Percentiles rank a stretch among this genome's conserved stretches.
Conservation (phyloP, 1,140 invertebrate genomes). For the Calosoma granatense region DNA sequence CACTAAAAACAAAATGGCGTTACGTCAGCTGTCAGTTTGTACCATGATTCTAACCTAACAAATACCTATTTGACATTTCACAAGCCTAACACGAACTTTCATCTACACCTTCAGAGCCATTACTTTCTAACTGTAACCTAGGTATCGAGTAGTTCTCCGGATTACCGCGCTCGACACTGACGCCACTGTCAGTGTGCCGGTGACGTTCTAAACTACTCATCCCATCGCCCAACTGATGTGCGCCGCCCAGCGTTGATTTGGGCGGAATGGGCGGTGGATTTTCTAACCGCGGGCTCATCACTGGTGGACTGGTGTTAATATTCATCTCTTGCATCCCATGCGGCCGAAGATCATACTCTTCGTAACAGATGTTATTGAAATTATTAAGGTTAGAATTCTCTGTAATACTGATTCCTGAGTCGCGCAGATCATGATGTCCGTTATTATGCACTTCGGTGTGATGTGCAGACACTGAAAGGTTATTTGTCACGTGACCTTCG, state of each 20-base stretch:
- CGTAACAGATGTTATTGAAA: slow-evolving; percentile 45
- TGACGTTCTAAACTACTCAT: slow-evolving; percentile 26
- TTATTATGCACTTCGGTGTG: slow-evolving; percentile 4
- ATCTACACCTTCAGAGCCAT: background rate
- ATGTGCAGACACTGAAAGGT: background rate
- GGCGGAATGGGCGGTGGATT: slow-evolving; percentile 48
- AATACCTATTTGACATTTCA: no score
- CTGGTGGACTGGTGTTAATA: slow-evolving; percentile 34
- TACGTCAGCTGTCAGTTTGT: no score
- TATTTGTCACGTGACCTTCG: background rate
- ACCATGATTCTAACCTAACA: no score
- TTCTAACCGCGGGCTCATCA: slow-evolving; percentile 28
- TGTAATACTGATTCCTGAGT: slow-evolving; percentile 44
- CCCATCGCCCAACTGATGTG: slow-evolving; percentile 29
- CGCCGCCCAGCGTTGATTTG: slow-evolving; percentile 38
- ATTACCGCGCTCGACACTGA: background rate
- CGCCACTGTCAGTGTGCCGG: slow-evolving; percentile 10
- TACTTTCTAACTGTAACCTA: slow-evolving; percentile 34
- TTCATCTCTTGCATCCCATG: slow-evolving; percentile 35
- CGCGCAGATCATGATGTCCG: slow-evolving; percentile 39
- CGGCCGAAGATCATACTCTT: slow-evolving; percentile 43
- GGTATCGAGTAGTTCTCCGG: slow-evolving; percentile 45
- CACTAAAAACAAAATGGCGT: no score
- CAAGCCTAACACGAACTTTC: slow-evolving; percentile 2
- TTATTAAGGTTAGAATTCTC: slow-evolving; percentile 42